A percentile compares a stretch with the other conserved stretches of the same genome.
Evolutionary conservation across 2,797 vertebrate species (phyloP).

Genomic region (Cossypha caffra): DNA sequence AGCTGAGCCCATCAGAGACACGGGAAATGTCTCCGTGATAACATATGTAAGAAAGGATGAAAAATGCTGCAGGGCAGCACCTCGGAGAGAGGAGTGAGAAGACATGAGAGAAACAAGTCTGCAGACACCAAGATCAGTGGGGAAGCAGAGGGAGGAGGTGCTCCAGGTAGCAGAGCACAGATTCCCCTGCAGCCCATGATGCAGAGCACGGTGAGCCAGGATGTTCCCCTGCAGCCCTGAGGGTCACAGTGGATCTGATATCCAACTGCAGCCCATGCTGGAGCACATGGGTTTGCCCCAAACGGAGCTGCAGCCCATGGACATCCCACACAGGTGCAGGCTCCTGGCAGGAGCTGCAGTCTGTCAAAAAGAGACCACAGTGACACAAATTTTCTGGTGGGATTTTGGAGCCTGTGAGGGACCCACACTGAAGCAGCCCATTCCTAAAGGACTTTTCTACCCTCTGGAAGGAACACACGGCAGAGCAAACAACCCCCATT

Average conservation of each 20-base stretch:
- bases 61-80: not conserved
- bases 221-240: not conserved
- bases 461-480: not conserved
- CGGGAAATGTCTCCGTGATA: too few species aligned
- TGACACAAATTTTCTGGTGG: fast-evolving
- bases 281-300: not conserved
- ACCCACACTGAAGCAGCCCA: not conserved
- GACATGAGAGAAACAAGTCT: not conserved
- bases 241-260: not conserved
- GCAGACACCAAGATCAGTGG: too few species aligned
- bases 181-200: fast-evolving
- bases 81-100: not conserved
- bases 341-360: not conserved
- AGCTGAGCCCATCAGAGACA: not conserved
- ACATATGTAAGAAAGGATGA: not conserved
- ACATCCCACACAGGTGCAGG: not conserved
- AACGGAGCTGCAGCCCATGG: not conserved
- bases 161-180: too few species aligned
- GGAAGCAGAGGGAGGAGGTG: not conserved
- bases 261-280: not conserved
- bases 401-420: not conserved
- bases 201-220: not conserved
- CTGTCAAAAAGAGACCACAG: not conserved
- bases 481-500: not conserved
- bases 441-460: not conserved